Base-by-base conservation (phyloP, 2,888 invertebrate genomes). In the Sepioteuthis lessoniana region DNA sequence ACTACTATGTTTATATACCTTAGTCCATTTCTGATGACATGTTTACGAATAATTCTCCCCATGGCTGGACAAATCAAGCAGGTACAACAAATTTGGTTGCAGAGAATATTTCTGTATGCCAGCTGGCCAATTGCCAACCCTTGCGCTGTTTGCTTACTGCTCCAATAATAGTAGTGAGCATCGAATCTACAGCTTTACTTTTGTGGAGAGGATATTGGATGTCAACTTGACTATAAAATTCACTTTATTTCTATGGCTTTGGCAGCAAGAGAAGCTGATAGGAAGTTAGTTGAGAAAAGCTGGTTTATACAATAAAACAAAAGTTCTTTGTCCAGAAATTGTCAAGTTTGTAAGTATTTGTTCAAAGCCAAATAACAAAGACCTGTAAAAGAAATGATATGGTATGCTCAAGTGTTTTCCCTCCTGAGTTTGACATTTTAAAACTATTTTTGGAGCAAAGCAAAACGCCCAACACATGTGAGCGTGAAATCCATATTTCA, bases 1-100 rank as follows among this genome's bases (percentile, higher is more conserved):
- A 76, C 76, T 76, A 10, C n/a, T 76, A 35, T 35, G n/a, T 76
- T 76, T 76, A 76, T 76, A 76, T 35, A 76, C n/a, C n/a, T 16
- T 35, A 76, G 76, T 19, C 76, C 76, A 76, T 76, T 76, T 76
- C 76, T 76, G n/a, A 76, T 76, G 76, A 76, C 76, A 76, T 76
- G 76, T 76, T 76, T 76, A 76, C 76, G n/a, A 76, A 76, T 76
- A 76, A 76, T 76, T 76, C 76, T 76, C 19, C 76, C 35, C n/a
- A n/a, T 76, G 76, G 76, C 35, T 76, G 76, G n/a, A 76, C 55
- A 55, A 55, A 55, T 55, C 55, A 55, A 55, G 55, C 55, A 55
- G 55, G 55, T 55, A 55, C 55, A 55, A 55, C 76, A 76, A n/a
- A 76, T 76, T 76, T 76, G 76, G 76, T 76, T 4, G n/a, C n/a